phyloP scores from a whole-genome alignment of 2,888 invertebrate species.

The Tricholauxania praeusta region DNA sequence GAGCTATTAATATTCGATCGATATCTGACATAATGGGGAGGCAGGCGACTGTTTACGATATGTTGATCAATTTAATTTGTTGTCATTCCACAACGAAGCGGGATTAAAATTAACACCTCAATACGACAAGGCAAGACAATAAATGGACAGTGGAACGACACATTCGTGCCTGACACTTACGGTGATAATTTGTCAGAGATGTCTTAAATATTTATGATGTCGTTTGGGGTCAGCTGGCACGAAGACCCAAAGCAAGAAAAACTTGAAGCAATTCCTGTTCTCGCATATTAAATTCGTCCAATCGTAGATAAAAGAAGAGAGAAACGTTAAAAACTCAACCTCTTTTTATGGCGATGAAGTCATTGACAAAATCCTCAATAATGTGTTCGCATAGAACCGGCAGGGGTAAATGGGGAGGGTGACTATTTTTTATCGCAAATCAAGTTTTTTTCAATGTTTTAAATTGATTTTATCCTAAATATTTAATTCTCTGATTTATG shows the following conservation, averaged over 20 bases:
- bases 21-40: slow-evolving; percentile 22
- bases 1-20: slow-evolving; percentile 10
- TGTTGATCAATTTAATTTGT: slow-evolving; percentile 35
- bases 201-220: slow-evolving; percentile 7
- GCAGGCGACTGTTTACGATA: background rate
- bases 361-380: slow-evolving; percentile 25
- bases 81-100: slow-evolving; percentile 23
- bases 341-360: slow-evolving; percentile 15
- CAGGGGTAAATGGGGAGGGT: background rate
- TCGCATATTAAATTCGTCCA: too few relatives aligned
- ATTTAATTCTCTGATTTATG: slow-evolving; percentile 41
- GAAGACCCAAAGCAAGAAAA: background rate
- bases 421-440: background rate
- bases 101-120: slow-evolving; percentile 27
- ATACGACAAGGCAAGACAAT: slow-evolving; percentile 9
- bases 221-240: slow-evolving; percentile 5
- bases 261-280: too few relatives aligned
- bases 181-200: slow-evolving; percentile 23
- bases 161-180: background rate
- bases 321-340: too few relatives aligned
- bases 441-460: background rate
- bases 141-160: background rate
- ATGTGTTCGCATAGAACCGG: background rate
- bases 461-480: slow-evolving; percentile 41
- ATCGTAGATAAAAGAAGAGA: too few relatives aligned